phyloP scores from a whole-genome alignment of 2,888 invertebrate species.

The Trachelus tabidus region DNA sequence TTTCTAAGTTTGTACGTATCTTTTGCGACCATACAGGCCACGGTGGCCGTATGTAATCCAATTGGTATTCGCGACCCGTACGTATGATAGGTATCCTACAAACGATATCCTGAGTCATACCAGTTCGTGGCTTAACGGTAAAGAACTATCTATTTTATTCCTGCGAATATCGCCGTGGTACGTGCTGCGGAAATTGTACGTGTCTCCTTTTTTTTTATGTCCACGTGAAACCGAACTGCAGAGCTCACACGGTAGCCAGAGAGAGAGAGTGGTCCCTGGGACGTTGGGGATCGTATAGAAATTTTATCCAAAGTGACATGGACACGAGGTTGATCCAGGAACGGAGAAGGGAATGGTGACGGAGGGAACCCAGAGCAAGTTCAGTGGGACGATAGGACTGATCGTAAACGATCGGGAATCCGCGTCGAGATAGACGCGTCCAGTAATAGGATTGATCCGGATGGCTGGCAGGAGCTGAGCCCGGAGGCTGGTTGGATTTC shows the following conservation, averaged over 20 bases:
- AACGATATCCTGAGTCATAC: neutral
- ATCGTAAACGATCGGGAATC: slow-evolving; percentile 47
- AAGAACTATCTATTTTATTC: slow-evolving; percentile 11
- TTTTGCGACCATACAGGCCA: neutral
- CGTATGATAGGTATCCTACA: neutral
- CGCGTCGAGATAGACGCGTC: slow-evolving; percentile 47
- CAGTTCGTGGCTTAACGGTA: neutral
- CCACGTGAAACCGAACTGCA: slow-evolving; percentile 13
- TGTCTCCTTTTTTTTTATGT: slow-evolving; percentile 24
- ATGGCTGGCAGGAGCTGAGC: slow-evolving; percentile 27
- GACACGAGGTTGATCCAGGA: slow-evolving; percentile 27
- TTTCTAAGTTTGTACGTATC: neutral
- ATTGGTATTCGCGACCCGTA: neutral
- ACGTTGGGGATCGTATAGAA: slow-evolving; percentile 8
- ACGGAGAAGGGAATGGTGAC: neutral
- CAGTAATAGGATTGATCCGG: slow-evolving; percentile 57
- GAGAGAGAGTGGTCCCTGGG: neutral
- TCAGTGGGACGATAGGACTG: slow-evolving; percentile 14
- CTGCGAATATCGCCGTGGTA: slow-evolving; percentile 6
- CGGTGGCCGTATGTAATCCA: neutral
- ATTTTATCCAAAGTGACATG: slow-evolving; percentile 43
- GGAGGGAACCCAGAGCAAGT: neutral
- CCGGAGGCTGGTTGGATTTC: slow-evolving; percentile 42
- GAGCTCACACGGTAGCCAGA: neutral
- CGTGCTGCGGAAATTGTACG: neutral